These are phyloP conservation scores for Tamandua tetradactyla DNA, from an alignment of 2,797 vertebrate genomes.

Conservation along the genomic window DNA sequence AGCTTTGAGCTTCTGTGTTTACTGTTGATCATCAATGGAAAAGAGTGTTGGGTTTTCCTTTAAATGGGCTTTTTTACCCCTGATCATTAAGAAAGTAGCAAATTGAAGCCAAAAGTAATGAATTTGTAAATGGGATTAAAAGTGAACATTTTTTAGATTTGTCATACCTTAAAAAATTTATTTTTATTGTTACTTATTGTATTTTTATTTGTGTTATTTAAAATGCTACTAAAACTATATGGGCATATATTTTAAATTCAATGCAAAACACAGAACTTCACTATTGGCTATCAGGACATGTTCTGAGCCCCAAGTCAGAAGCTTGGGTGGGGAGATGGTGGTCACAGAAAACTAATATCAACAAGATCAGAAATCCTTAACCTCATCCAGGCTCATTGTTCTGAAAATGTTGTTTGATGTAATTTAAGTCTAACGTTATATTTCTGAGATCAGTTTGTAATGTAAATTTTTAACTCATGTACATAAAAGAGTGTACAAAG, in stretches of 20 bases:
- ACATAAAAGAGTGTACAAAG: background rate
- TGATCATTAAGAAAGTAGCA: background rate
- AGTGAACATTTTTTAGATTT: constrained; percentile 11
- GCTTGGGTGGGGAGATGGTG: background rate
- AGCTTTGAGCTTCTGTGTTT: background rate
- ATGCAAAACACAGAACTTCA: background rate
- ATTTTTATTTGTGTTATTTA: no score
- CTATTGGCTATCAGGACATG: background rate
- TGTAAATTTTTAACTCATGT: background rate
- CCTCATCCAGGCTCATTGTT: background rate
- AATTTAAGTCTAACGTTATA: background rate
- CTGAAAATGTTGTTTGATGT: background rate
- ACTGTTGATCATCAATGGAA: background rate
- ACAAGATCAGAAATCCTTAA: background rate
- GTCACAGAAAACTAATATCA: background rate
- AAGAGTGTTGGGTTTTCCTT: background rate
- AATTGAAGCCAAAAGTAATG: background rate
- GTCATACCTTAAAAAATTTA: background rate
- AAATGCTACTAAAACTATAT: background rate
- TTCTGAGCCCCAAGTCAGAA: background rate
- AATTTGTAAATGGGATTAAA: constrained; percentile 45
- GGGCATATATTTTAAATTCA: background rate
- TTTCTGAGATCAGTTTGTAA: background rate
- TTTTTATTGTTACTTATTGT: no score
- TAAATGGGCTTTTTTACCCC: background rate